These are phyloP conservation scores for Pungitius pungitius DNA, from an alignment of 2,113 vertebrate species.

Conservation along the genomic window DNA sequence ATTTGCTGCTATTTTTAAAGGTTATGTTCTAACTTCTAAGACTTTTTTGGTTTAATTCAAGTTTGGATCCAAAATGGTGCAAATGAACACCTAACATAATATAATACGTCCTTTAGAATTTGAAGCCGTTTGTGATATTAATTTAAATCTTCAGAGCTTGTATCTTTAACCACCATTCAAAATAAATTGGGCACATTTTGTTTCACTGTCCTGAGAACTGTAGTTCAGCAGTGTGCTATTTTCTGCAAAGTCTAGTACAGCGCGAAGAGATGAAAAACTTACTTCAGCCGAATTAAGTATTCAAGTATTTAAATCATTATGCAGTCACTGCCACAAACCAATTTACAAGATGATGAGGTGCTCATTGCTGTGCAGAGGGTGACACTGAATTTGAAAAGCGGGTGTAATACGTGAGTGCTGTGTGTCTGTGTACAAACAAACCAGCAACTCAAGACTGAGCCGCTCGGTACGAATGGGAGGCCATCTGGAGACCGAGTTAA, in stretches of 20 bases:
- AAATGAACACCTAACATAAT: conserved; percentile 29
- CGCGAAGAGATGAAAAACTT: conserved; percentile 4
- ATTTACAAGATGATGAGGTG: conserved; percentile 63
- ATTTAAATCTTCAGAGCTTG: conserved; percentile 45
- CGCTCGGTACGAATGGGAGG: conserved; percentile 38
- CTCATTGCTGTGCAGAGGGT: conserved; percentile 41
- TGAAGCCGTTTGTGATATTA: conserved; percentile 39
- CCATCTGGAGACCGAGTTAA: conserved; percentile 49
- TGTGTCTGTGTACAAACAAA: conserved; percentile 34
- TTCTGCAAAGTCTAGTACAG: conserved; percentile 20
- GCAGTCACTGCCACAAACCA: conserved; percentile 62
- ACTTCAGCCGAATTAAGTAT: conserved; percentile 46
- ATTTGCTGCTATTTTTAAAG: background rate
- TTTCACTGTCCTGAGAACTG: conserved; percentile 32
- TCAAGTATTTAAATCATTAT: conserved; percentile 66
- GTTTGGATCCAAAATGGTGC: conserved; percentile 23
- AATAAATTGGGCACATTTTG: conserved; percentile 32
- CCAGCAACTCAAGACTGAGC: conserved; percentile 44
- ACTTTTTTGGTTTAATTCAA: conserved; percentile 11
- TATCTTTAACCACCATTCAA: conserved; percentile 43
- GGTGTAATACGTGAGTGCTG: conserved; percentile 49
- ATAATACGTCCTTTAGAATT: conserved; percentile 15
- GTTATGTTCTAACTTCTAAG: background rate
- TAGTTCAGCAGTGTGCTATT: conserved; percentile 12
- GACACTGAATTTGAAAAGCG: conserved; percentile 59